These are phyloP conservation scores for Syrista parreyssii DNA, from an alignment of 2,888 invertebrate species.

Conservation along the genomic window DNA sequence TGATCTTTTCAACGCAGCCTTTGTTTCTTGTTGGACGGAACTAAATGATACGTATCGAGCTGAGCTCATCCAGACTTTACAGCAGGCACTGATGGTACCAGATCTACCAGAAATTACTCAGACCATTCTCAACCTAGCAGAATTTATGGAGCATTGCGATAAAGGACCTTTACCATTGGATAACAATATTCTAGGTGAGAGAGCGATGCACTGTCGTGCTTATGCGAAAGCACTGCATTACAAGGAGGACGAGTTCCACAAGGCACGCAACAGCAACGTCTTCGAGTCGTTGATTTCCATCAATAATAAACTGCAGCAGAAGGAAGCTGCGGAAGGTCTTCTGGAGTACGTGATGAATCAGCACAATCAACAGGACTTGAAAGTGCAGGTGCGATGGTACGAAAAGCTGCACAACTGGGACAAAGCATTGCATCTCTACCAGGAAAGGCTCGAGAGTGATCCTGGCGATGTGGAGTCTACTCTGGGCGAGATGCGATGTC, in stretches of 20 bases:
- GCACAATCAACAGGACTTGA: constrained; percentile 69
- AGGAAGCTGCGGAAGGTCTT: constrained; percentile 96
- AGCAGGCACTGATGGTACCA: constrained; percentile 90
- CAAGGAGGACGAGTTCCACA: constrained; percentile 94
- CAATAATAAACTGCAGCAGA: constrained; percentile 98
- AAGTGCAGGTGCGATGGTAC: constrained; percentile 93
- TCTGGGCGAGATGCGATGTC: constrained; percentile 92
- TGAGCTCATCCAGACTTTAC: constrained; percentile 87
- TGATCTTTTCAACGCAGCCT: constrained; percentile 98
- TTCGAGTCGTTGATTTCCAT: constrained; percentile 95
- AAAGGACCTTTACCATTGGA: constrained; percentile 93
- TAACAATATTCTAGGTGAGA: constrained; percentile 86
- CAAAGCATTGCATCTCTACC: constrained; percentile 90
- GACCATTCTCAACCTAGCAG: constrained; percentile 95
- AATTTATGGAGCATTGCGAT: constrained; percentile 99
- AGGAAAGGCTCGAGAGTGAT: constrained; percentile 76
- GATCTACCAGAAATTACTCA: constrained; percentile 97
- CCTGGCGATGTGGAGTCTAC: constrained; percentile 81
- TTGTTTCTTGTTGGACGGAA: constrained; percentile 99
- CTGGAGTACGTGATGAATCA: constrained; percentile 90
- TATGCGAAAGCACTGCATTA: constrained; percentile 89
- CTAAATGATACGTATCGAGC: constrained; percentile 82
- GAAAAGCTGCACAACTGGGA: constrained; percentile 99
- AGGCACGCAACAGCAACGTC: constrained; percentile 84
- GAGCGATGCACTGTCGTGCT: constrained; percentile 93